phyloP scores from a whole-genome alignment of 2,113 vertebrate genomes.

The Bufo bufo region DNA sequence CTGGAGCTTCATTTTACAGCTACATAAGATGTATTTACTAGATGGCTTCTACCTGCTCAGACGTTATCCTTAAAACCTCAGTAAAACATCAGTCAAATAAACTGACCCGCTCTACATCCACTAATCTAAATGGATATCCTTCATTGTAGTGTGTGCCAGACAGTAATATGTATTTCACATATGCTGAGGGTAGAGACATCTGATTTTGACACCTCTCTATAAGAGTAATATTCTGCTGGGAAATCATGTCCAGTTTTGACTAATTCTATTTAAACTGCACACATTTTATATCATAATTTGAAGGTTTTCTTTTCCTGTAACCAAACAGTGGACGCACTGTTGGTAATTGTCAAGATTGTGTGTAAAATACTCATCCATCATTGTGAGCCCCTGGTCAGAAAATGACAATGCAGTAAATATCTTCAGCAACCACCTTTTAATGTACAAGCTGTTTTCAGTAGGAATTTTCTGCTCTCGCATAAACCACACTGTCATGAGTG shows the following conservation, averaged over 20 bases:
- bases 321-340: constrained; percentile 80
- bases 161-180: neutral
- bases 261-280: constrained; percentile 56
- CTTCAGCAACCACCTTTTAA: constrained; percentile 88
- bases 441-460: constrained; percentile 85
- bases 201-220: no score
- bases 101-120: neutral
- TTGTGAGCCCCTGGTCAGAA: constrained; percentile 81
- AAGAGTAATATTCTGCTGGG: constrained; percentile 56
- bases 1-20: constrained; percentile 6
- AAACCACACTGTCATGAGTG: constrained; percentile 95
- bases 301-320: constrained; percentile 70
- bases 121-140: neutral
- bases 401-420: constrained; percentile 92
- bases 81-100: neutral
- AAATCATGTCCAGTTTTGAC: constrained; percentile 58
- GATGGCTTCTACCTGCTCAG: neutral
- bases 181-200: neutral
- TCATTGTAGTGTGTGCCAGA: neutral
- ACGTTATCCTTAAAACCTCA: constrained; percentile 4
- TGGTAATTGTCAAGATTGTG: constrained; percentile 81
- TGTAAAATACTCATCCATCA: constrained; percentile 92
- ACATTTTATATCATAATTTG: constrained; percentile 63
- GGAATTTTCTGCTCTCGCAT: constrained; percentile 87
- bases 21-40: constrained; percentile 15